phyloP scores from a whole-genome alignment of 2,113 vertebrate species.

The Silurus meridionalis region DNA sequence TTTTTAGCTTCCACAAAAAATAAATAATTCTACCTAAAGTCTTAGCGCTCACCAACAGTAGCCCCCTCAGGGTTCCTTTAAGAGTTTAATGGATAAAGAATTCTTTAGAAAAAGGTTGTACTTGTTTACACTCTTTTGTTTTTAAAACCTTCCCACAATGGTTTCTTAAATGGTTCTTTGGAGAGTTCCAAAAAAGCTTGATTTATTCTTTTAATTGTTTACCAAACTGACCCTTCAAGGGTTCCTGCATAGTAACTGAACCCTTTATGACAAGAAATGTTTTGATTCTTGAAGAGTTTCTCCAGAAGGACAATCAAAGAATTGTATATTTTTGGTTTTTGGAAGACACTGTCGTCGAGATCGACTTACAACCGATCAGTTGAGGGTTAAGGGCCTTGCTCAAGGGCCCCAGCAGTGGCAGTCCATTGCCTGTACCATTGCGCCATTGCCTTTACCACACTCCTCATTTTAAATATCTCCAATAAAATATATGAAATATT shows the following conservation, averaged over 20 bases:
- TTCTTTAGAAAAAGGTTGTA: neutral
- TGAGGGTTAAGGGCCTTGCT: too few relatives aligned
- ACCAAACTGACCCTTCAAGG: neutral
- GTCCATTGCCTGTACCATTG: too few relatives aligned
- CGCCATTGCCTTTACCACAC: too few relatives aligned
- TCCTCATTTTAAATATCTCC: too few relatives aligned
- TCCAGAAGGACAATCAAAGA: neutral
- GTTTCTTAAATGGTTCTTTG: too few relatives aligned
- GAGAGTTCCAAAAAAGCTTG: too few relatives aligned
- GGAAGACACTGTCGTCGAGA: too few relatives aligned
- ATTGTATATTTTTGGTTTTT: neutral
- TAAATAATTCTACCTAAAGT: neutral
- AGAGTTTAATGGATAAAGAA: neutral
- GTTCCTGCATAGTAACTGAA: neutral
- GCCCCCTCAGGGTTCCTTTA: neutral
- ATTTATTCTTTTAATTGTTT: too few relatives aligned
- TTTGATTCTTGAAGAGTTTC: neutral
- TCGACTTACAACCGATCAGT: too few relatives aligned
- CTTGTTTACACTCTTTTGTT: neutral
- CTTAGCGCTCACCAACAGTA: too few relatives aligned
- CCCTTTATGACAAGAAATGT: neutral
- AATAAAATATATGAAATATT: neutral
- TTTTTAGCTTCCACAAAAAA: neutral
- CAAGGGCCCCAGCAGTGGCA: too few relatives aligned
- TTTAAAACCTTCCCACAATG: neutral